Evolutionary conservation across 2,113 vertebrate genomes (phyloP).

Genomic region (Sardina pilchardus): DNA sequence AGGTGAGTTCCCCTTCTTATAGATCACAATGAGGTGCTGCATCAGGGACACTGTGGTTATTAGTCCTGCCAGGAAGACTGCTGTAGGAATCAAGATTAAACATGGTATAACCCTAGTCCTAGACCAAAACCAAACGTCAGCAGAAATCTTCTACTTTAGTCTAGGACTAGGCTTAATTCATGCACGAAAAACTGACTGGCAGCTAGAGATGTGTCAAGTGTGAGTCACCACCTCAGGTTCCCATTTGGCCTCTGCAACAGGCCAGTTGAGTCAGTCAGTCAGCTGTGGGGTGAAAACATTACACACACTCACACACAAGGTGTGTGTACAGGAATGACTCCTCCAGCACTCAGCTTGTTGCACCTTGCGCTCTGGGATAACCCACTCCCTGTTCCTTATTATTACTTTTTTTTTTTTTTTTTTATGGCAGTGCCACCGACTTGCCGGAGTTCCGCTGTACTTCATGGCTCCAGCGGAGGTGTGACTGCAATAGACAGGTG

Average conservation of each 20-base stretch:
- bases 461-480: conserved; percentile 24
- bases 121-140: no score
- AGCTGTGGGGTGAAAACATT: background rate
- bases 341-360: background rate
- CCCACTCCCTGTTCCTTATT: background rate
- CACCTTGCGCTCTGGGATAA: background rate
- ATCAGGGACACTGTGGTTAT: no score
- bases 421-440: conserved; percentile 37
- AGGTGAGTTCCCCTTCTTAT: no score
- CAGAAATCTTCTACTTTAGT: no score
- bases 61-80: no score
- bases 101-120: no score
- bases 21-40: no score
- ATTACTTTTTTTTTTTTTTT: background rate
- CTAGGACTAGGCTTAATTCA: no score
- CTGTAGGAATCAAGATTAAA: no score
- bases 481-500: conserved; percentile 9
- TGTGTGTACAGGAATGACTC: background rate
- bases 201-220: background rate
- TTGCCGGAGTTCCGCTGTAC: conserved; percentile 47
- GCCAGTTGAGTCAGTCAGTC: background rate
- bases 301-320: background rate
- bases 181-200: background rate
- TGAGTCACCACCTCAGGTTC: background rate
- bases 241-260: background rate